A percentile compares a stretch with the other conserved stretches of the same genome.
phyloP scores from a whole-genome alignment of 2,113 vertebrate species.

The Microcebus ravelobensis region DNA sequence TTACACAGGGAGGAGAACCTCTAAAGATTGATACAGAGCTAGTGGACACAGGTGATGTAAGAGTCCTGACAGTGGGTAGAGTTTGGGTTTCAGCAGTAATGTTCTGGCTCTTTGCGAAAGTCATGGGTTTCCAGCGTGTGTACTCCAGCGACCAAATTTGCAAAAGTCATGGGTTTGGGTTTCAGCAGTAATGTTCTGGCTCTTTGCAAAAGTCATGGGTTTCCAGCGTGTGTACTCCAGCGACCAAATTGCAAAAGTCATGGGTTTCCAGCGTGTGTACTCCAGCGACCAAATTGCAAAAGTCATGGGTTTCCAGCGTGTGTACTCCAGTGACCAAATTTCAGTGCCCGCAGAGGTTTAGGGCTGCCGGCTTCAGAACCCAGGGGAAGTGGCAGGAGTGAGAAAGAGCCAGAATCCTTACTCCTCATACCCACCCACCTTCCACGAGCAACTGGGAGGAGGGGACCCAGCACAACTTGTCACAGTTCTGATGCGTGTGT shows the following conservation, averaged over 20 bases:
- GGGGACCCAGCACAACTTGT: fast-evolving
- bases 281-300: too few relatives aligned
- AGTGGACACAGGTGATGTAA: neutral
- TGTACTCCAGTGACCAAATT: neutral
- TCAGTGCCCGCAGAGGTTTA: neutral
- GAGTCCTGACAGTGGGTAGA: neutral
- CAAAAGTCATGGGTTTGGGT: too few relatives aligned
- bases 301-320: too few relatives aligned
- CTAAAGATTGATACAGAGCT: fast-evolving
- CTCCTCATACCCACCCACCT: neutral
- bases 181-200: fast-evolving
- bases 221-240: too few relatives aligned
- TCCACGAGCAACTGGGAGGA: neutral
- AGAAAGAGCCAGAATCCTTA: neutral
- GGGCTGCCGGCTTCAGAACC: fast-evolving
- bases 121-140: neutral
- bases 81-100: neutral
- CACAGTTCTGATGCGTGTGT: neutral
- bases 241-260: neutral
- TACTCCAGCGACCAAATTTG: neutral
- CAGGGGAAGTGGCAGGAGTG: fast-evolving
- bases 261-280: neutral
- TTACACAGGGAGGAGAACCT: too few relatives aligned
- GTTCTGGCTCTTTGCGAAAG: neutral
- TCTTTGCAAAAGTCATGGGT: neutral